These are phyloP conservation scores for Hymenochirus boettgeri DNA, from an alignment of 2,113 vertebrate genomes.

Conservation along the genomic window DNA sequence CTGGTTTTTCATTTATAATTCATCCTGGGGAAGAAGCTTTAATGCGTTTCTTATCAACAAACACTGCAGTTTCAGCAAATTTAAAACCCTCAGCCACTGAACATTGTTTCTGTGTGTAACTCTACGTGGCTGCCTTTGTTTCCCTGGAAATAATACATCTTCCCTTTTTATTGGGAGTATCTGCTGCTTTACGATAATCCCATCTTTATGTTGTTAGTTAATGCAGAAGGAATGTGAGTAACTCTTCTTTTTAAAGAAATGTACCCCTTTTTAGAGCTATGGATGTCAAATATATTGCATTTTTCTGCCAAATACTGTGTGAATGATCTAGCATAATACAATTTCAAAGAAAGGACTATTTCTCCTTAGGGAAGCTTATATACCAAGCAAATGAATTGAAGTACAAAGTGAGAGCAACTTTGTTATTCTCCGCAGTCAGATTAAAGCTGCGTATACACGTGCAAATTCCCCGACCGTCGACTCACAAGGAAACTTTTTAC, in stretches of 20 bases:
- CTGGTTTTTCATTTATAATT: slow-evolving; percentile 39
- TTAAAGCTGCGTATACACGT: too few species aligned
- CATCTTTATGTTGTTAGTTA: background rate
- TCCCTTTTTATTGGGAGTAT: background rate
- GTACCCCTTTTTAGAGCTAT: background rate
- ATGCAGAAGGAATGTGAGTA: background rate
- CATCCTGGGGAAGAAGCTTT: slow-evolving; percentile 38
- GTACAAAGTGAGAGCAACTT: too few species aligned
- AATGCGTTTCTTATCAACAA: slow-evolving; percentile 38
- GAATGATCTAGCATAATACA: too few species aligned
- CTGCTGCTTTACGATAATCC: background rate
- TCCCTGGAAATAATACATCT: slow-evolving; percentile 1
- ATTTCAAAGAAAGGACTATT: too few species aligned
- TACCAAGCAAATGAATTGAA: too few species aligned
- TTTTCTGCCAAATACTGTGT: too few species aligned
- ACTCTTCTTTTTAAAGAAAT: background rate
- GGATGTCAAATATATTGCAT: background rate
- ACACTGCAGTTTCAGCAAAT: slow-evolving; percentile 41
- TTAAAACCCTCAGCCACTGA: slow-evolving; percentile 29
- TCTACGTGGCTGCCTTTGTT: slow-evolving; percentile 2
- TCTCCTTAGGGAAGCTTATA: too few species aligned
- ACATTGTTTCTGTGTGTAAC: slow-evolving; percentile 16
- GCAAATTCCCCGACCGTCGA: too few species aligned
- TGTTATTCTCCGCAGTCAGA: too few species aligned
- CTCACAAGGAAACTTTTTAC: too few species aligned